phyloP scores from a whole-genome alignment of 2,113 vertebrate species.

The Labeo rohita region DNA sequence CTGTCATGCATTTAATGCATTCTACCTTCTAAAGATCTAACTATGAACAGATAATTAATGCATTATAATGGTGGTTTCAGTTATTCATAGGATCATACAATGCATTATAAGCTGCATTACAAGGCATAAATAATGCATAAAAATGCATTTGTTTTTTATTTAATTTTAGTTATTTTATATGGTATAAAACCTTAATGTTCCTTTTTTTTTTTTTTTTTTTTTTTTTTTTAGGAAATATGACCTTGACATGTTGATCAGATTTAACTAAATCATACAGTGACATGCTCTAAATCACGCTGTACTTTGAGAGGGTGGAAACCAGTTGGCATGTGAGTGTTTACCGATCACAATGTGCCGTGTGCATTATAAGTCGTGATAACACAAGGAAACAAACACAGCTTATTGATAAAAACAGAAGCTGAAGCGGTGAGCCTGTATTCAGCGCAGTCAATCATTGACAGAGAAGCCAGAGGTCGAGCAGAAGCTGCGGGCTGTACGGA shows the following conservation, averaged over 20 bases:
- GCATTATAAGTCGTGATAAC: slow-evolving; percentile 26
- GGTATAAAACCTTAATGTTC: not conserved
- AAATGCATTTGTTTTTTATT: too few relatives aligned
- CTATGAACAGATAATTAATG: not conserved
- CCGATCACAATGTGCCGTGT: slow-evolving; percentile 1
- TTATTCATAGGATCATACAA: not conserved
- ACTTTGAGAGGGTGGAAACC: slow-evolving; percentile 27
- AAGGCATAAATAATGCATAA: not conserved
- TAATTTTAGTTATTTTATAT: too few relatives aligned
- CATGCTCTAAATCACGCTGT: not conserved
- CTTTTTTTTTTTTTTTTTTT: too few relatives aligned
- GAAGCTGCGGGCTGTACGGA: not conserved
- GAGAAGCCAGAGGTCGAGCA: not conserved
- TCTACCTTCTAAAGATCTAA: not conserved
- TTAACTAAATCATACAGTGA: not conserved
- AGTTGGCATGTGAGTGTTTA: slow-evolving; percentile 2
- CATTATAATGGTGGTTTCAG: not conserved
- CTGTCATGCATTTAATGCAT: not conserved
- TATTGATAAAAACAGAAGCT: slow-evolving; percentile 35
- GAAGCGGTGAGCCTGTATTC: not conserved
- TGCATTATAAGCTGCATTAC: not conserved
- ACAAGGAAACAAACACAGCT: slow-evolving; percentile 21
- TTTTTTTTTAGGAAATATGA: not conserved
- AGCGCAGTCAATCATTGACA: slow-evolving; percentile 9
- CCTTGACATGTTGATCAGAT: not conserved